Evolutionary conservation across 2,797 vertebrate genomes (phyloP).

Genomic region (Paguma larvata): DNA sequence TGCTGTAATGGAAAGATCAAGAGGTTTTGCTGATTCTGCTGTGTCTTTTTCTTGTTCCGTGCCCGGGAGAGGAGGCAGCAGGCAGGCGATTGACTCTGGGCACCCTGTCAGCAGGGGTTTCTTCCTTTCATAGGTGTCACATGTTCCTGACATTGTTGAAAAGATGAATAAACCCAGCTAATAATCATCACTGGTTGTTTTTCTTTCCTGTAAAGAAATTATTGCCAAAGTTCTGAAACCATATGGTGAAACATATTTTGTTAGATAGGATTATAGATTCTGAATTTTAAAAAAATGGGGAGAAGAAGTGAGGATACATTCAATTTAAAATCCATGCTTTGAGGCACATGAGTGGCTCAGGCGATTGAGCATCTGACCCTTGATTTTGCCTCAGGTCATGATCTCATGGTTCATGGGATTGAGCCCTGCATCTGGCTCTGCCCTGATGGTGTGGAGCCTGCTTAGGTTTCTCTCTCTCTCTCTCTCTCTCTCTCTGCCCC

Average conservation of each 20-base stretch:
- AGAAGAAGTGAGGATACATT: not conserved
- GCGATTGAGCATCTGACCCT: too few relatives aligned
- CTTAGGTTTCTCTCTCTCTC: too few relatives aligned
- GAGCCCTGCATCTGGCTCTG: too few relatives aligned
- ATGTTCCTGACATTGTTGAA: not conserved
- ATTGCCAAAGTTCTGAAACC: constrained; percentile 51
- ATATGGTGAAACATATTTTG: constrained; percentile 69
- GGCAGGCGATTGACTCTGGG: fast-evolving
- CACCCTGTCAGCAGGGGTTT: not conserved
- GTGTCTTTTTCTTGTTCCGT: not conserved
- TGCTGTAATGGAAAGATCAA: not conserved
- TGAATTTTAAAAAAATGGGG: not conserved
- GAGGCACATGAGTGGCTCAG: too few relatives aligned
- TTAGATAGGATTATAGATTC: constrained; percentile 28
- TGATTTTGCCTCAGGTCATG: too few relatives aligned
- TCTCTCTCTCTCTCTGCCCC: too few relatives aligned
- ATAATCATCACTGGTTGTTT: constrained; percentile 51
- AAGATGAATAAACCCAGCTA: constrained; percentile 53
- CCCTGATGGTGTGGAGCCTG: too few relatives aligned
- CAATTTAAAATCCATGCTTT: not conserved
- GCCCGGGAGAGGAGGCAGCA: not conserved
- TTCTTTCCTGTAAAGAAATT: constrained; percentile 48
- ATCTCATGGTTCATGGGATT: too few relatives aligned
- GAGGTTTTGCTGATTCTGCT: not conserved
- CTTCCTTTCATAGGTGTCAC: not conserved